Evolutionary conservation across 1,140 invertebrate genomes (phyloP).

Genomic region (Drosophila repleta): DNA sequence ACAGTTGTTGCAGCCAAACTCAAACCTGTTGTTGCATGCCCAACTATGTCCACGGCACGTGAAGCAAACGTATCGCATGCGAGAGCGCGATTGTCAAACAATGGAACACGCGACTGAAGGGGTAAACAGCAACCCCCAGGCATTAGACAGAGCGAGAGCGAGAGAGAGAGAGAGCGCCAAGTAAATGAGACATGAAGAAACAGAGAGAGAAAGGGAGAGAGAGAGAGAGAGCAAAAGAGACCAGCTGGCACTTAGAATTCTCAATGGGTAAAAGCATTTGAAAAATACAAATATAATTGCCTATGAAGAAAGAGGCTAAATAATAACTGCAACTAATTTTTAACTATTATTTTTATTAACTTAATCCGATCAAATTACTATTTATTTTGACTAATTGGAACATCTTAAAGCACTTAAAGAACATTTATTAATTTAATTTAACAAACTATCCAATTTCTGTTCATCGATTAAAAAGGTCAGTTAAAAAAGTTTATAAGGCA

Average conservation of each 20-base stretch:
- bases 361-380: too few species aligned
- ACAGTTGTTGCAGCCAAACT: slow-evolving; percentile 28
- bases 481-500: too few species aligned
- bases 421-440: too few species aligned
- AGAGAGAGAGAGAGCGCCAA: not conserved
- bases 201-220: not conserved
- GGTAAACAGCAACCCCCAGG: slow-evolving; percentile 48
- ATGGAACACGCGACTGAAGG: not conserved
- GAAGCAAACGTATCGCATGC: slow-evolving; percentile 57
- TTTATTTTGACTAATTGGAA: too few species aligned
- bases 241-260: slow-evolving; percentile 21
- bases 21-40: slow-evolving; percentile 68
- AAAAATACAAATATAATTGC: not conserved
- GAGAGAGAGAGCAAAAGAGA: slow-evolving; percentile 24
- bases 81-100: slow-evolving; percentile 26
- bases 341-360: too few species aligned
- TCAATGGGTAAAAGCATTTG: slow-evolving; percentile 8
- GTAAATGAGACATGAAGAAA: not conserved
- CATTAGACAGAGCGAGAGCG: not conserved
- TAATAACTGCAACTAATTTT: too few species aligned
- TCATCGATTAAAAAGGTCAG: too few species aligned
- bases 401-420: too few species aligned
- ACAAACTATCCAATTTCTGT: too few species aligned
- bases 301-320: not conserved
- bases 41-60: slow-evolving; percentile 14